Base-by-base conservation (phyloP, 2,113 vertebrate species). In the Arothron firmamentum region DNA sequence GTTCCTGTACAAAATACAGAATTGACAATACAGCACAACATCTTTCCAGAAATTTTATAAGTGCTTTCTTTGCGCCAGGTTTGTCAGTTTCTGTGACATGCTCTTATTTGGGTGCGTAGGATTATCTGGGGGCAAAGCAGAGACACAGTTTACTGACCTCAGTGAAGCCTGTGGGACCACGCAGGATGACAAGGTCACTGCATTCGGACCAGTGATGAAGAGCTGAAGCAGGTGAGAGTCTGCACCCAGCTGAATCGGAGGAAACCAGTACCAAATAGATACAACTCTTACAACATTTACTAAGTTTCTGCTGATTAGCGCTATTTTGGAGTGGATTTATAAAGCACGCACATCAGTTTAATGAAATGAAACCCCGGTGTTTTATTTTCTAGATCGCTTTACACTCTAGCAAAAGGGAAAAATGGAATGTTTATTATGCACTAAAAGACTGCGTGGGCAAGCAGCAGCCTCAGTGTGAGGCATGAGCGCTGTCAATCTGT, bases 151-250 rank as follows among this genome's bases (percentile, higher is more conserved):
- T 13, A 49, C 85, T 49, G 91, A 91, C 69, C 76, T 88, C 53
- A 85, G 67, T 2, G 88, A 90, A 60, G 70, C 60, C 13, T 90
- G 88, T 70, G 66, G 85, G 71, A 72, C 62, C 6, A 66, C 82
- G 61, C 85, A 82, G 64, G 89, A 92, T 25, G 85, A 90, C 78
- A 91, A 93, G 85, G 89, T 90, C 77, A 92, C 92, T 55, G 92
- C 93, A 49, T 94, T 94, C 88, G 93, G 92, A 81, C 90, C 93
- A n/a, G 91, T 94, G 77, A 90, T 94, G 89, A 92, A 92, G 90
- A 92, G 93, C 90, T 94, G 92, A 94, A 90, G 82, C 87, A 92
- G 89, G 92, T 93, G 82, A 90, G 90, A 65, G 59, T 20, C 58
- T 50, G 61, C 83, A 80, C 50, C n/a, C 1, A 47, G 15, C 45